Base-by-base conservation (phyloP, 2,797 vertebrate genomes). In the Lepus oiostolus region DNA sequence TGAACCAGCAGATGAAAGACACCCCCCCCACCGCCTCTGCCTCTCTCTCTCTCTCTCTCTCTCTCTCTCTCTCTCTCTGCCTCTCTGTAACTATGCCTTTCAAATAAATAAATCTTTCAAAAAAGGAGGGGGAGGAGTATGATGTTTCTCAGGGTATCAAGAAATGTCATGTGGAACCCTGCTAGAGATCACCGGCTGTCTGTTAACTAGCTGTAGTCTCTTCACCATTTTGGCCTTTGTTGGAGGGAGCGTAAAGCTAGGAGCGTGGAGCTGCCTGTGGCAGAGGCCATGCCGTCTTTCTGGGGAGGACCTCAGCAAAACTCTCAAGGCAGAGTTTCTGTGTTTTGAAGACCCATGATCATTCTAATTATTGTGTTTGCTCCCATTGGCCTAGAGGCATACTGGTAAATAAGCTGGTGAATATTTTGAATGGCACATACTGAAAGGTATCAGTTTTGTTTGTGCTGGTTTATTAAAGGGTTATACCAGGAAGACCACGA, bases 381-480 rank as follows among this genome's bases (percentile, higher is more conserved):
- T 90, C 65, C 28, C 13, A 24, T 47, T 79, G 58, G 28, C 24
- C 90, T 75, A 70, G 35, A 88, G 52, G 60, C 38, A 7, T 13
- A 38, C 10, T 28, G 74, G 8, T n/a, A n/a, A 84, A 21, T 75
- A 67, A 88, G 83, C 75, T 21, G 82, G 11, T 83, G 16, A 50
- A 13, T 80, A 81, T 83, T 90, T 85, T 91, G 67, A 92, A 75
- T 77, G 42, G 21, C 52, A 85, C 2, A 35, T 85, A n/a, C 14
- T 87, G 16, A 75, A 80, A 91, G 17, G 21, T 85, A 65, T 12
- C 68, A 6, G 7, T 68, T 95, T 84, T 94, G 8, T 86, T 85
- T 60, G 5, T 94, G 17, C 11, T 91, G 10, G 5, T 63, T 90
- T 94, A 35, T 93, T 89, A 79, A 70, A 90, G 38, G 24, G 87